phyloP scores from a whole-genome alignment of 2,888 invertebrate species.

The Muscina levida region DNA sequence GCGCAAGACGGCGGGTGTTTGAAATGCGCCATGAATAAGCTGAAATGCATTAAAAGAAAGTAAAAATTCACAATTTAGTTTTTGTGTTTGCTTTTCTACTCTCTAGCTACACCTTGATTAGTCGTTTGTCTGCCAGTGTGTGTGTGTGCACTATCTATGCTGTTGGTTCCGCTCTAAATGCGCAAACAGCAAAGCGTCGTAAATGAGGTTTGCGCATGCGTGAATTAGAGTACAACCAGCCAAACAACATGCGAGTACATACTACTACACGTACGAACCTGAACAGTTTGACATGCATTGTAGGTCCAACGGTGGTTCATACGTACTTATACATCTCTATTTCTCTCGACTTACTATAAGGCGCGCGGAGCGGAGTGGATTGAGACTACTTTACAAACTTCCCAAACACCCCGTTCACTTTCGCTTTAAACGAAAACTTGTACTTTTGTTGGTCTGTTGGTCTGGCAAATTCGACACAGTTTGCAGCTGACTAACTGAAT shows the following conservation, averaged over 20 bases:
- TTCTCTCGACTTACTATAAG: slow-evolving; percentile 5
- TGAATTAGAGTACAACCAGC: slow-evolving; percentile 36
- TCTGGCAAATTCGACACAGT: too few species aligned
- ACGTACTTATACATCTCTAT: not conserved
- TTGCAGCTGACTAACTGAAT: not conserved
- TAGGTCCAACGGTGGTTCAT: too few species aligned
- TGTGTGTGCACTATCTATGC: slow-evolving; percentile 22
- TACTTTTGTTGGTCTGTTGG: not conserved
- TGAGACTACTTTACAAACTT: too few species aligned
- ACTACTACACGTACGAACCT: too few species aligned
- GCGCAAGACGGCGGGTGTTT: not conserved
- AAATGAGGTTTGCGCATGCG: slow-evolving; percentile 26
- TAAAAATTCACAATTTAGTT: slow-evolving; percentile 18
- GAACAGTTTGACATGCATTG: too few species aligned
- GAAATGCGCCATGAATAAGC: not conserved
- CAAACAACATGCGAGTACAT: slow-evolving; percentile 6
- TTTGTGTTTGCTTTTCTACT: too few species aligned
- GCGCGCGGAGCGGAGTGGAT: too few species aligned
- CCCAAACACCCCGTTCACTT: slow-evolving; percentile 30
- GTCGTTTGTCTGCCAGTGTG: not conserved
- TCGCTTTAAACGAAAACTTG: slow-evolving; percentile 32
- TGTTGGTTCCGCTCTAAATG: slow-evolving; percentile 40
- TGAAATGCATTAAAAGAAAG: slow-evolving; percentile 28
- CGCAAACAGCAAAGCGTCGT: not conserved
- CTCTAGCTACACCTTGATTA: too few species aligned